Evolutionary conservation across 2,797 vertebrate genomes (phyloP).

Genomic region (Rhynchonycteris naso): DNA sequence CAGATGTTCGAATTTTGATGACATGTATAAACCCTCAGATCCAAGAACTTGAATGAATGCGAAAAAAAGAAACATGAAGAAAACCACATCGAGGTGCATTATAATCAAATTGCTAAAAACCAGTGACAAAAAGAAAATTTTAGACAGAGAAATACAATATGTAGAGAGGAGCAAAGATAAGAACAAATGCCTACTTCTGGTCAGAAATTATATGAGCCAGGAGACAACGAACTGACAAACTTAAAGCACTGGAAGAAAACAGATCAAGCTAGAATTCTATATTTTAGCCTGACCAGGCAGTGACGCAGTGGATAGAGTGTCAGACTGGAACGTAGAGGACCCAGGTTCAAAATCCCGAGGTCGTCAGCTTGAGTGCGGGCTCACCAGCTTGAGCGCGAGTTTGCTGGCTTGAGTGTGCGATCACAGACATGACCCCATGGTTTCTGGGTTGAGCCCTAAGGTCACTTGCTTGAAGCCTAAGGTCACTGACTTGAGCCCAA

Average conservation of each 20-base stretch:
- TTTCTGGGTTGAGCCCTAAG: too few relatives aligned
- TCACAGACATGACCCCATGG: too few relatives aligned
- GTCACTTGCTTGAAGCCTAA: too few relatives aligned
- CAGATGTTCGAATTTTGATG: not conserved
- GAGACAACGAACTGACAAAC: not conserved
- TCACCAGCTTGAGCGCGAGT: too few relatives aligned
- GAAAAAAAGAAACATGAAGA: not conserved
- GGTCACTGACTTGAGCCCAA: too few relatives aligned
- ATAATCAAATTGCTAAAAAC: not conserved
- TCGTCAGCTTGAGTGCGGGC: too few relatives aligned
- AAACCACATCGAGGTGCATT: not conserved
- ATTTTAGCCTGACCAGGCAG: too few relatives aligned
- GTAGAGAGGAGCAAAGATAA: not conserved
- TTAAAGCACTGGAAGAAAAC: not conserved
- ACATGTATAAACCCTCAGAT: not conserved
- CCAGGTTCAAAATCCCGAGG: too few relatives aligned
- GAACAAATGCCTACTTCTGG: not conserved
- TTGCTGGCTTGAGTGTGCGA: too few relatives aligned
- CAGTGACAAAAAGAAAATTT: not conserved
- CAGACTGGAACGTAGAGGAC: too few relatives aligned
- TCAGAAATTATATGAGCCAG: not conserved
- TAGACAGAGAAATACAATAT: not conserved
- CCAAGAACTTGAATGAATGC: not conserved
- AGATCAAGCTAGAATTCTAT: not conserved
- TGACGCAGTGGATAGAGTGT: too few relatives aligned